Base-by-base conservation (phyloP, 2,888 invertebrate genomes). In the Parnassius glacialis region DNA sequence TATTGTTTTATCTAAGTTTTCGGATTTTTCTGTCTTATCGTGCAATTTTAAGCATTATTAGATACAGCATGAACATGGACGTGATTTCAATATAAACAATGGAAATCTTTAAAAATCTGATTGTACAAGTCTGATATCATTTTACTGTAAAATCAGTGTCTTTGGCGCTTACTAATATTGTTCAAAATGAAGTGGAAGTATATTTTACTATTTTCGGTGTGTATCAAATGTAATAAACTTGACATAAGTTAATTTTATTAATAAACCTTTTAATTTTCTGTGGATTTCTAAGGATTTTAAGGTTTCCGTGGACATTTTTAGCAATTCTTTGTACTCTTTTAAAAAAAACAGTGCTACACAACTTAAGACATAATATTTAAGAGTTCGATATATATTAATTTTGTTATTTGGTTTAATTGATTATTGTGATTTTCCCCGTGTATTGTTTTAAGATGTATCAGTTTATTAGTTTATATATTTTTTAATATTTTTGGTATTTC, bases 61-160 rank as follows among this genome's bases (percentile, higher is more conserved):
- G 57, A 57, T 57, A 57, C 2, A 12, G 50, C 41, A 42, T 43
- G 50, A 9, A 20, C 12, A 34, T 25, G 43, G 13, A 58, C 51
- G 52, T 58, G 58, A 2, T 42, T 52, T 52, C 16, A 13, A 52
- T 52, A 51, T 51, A 52, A 58, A 58, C 44, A n/a, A 12, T 47
- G 44, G 16, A 12, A 34, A 43, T 25, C 25, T 34, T 56, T 12
- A 20, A 13, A 47, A 25, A 13, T 13, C 9, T 47, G 7, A 13
- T 13, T 34, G n/a, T 47, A n/a, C n/a, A n/a, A n/a, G 9, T 56
- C n/a, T 55, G 43, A 12, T 16, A 20, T 34, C 34, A 34, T 43
- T 45, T 10, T 47, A 34, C 47, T 41, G 41, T 47, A 10, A 48
- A 48, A n/a, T 50, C 10, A 48, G 13, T 42, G 42, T 13, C n/a